Evolutionary conservation across 2,888 invertebrate genomes (phyloP).

Genomic region (Bursaphelenchus okinawaensis): DNA sequence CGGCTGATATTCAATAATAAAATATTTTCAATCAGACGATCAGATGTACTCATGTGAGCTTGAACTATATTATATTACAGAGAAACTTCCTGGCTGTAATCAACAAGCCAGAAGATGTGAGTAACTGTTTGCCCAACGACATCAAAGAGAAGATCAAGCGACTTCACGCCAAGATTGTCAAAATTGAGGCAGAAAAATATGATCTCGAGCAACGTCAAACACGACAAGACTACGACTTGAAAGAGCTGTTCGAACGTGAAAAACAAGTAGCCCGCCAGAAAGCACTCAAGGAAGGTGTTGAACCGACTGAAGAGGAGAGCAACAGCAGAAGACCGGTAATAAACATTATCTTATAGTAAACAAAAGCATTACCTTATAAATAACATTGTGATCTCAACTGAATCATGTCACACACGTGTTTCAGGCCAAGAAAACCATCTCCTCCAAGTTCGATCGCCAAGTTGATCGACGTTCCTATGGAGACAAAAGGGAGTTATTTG

Average conservation of each 20-base stretch:
- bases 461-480: conserved; percentile 74
- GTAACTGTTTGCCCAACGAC: conserved; percentile 53
- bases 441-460: conserved; percentile 96
- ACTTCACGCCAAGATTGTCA: conserved; percentile 52
- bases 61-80: too few species aligned
- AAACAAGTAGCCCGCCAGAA: conserved; percentile 55
- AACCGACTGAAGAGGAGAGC: conserved; percentile 29
- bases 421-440: conserved; percentile 80
- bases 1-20: too few species aligned
- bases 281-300: conserved; percentile 55
- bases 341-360: too few species aligned
- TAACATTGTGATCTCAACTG: too few species aligned
- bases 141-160: conserved; percentile 54
- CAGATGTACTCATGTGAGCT: too few species aligned
- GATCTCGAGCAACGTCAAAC: conserved; percentile 57
- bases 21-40: not conserved
- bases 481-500: conserved; percentile 39
- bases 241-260: conserved; percentile 55
- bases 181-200: conserved; percentile 57
- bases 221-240: conserved; percentile 44
- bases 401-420: too few species aligned
- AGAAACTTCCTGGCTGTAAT: conserved; percentile 48
- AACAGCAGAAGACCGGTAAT: conserved; percentile 59
- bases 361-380: not conserved
- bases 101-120: conserved; percentile 48